phyloP scores from a whole-genome alignment of 2,797 vertebrate genomes.

The Epinephelus awoara region DNA sequence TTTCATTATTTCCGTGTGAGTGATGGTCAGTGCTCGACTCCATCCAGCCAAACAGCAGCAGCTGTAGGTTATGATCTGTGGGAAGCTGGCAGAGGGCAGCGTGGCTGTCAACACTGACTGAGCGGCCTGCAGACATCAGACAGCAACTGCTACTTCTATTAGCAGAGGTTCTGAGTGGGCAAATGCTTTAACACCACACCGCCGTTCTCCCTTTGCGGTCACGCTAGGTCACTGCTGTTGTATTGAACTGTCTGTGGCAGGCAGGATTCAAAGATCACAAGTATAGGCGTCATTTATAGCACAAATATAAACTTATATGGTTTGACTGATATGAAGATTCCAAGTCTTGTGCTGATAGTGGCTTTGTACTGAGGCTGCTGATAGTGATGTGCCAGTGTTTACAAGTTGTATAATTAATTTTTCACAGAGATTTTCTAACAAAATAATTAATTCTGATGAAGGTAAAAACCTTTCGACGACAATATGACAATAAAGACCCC shows the following conservation, averaged over 20 bases:
- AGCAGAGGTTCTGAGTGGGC: background rate
- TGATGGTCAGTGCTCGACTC: background rate
- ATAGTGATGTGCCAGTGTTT: too few relatives aligned
- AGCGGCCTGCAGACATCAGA: slow-evolving; percentile 3
- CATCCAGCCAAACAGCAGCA: background rate
- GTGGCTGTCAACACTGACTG: slow-evolving; percentile 3
- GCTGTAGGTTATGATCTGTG: slow-evolving; percentile 26
- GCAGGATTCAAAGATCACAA: background rate
- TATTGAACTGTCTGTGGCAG: background rate
- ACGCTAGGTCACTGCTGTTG: background rate
- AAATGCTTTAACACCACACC: too few relatives aligned
- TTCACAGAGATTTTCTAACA: too few relatives aligned
- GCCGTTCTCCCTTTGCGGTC: background rate
- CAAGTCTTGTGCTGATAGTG: background rate
- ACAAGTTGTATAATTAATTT: too few relatives aligned
- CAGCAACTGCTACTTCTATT: slow-evolving; percentile 4
- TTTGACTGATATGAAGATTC: background rate
- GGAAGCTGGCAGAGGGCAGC: background rate
- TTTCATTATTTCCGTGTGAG: background rate
- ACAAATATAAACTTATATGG: background rate
- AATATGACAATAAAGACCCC: too few relatives aligned
- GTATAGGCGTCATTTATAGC: background rate
- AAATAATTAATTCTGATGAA: too few relatives aligned
- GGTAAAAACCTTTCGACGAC: too few relatives aligned
- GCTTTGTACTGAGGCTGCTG: background rate